A percentile compares a stretch with the other conserved stretches of the same genome.
Evolutionary conservation across 2,113 vertebrate genomes (phyloP).

Genomic region (Tachysurus fulvidraco): DNA sequence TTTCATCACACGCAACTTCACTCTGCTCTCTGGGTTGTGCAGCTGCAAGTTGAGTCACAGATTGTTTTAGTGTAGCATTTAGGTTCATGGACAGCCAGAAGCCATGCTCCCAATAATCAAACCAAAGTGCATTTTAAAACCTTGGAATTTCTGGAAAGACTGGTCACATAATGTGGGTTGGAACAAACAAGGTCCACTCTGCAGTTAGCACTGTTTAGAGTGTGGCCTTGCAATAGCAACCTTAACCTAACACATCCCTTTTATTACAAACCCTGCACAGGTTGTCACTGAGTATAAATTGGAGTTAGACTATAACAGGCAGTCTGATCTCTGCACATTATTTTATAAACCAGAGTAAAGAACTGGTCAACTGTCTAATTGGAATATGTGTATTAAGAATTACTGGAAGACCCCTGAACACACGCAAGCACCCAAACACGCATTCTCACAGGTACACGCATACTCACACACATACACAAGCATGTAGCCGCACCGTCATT

Average conservation of each 20-base stretch:
- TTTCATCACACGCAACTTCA: constrained; percentile 31
- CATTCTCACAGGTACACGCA: constrained; percentile 21
- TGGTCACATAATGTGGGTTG: constrained; percentile 4
- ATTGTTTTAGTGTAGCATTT: constrained; percentile 10
- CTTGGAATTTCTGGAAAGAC: constrained; percentile 30
- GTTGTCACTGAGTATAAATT: constrained; percentile 22
- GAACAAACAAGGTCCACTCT: constrained; percentile 28
- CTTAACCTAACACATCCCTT: constrained; percentile 31
- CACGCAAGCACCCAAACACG: constrained; percentile 19
- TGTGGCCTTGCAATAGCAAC: constrained; percentile 31
- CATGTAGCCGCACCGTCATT: constrained; percentile 7
- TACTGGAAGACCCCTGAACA: constrained; percentile 69
- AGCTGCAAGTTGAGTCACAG: constrained; percentile 17
- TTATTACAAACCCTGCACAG: constrained; percentile 28
- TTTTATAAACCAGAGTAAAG: constrained; percentile 57
- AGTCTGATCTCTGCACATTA: constrained; percentile 51
- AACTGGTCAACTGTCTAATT: constrained; percentile 64
- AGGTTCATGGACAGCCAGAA: constrained; percentile 18
- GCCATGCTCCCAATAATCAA: constrained; percentile 18
- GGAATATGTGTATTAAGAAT: constrained; percentile 65
- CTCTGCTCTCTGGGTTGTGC: background rate
- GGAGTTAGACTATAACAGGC: constrained; percentile 21
- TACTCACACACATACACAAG: constrained; percentile 27
- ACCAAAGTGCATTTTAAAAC: background rate
- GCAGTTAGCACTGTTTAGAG: constrained; percentile 27